Evolutionary conservation across 2,113 vertebrate species (phyloP), one percentile per base, ranked within the genome.

Genomic region (Aplodontia rufa): DNA sequence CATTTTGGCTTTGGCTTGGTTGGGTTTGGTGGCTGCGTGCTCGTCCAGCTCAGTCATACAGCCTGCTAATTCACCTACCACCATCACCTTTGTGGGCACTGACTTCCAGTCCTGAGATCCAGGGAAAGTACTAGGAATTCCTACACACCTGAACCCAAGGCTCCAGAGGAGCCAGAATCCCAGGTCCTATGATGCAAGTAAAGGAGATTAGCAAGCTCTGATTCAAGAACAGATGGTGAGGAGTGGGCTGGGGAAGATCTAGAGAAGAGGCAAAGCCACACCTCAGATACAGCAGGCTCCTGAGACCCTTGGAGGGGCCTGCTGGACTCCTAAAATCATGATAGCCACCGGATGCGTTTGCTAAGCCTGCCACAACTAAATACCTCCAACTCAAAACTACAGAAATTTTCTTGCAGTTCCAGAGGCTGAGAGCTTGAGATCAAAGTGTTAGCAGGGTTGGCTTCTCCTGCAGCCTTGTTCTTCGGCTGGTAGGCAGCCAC

Each of bases 401-500:
- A 84, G 35, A n/a, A 6, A 26, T 8, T 53, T 32, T 24, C 35
- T 17, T 51, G 8, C 35, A 64, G 2, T 66, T 80, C n/a, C n/a
- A 13, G 22, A 90, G 19, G 17, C 51, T 11, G 6, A 22, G 64
- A 49, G 5, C 71, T 35, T 2, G 19, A 53, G 42, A 20, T 40
- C 5, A 45, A 49, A 26, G 30, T 51, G 0, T 49, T 20, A 12
- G 2, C 7, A 32, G 20, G 40, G 32, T 5, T 51, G n/a, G 16
- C 14, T 47, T 86, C 76, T 62, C 60, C 71, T 9, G 51, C 66
- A 9, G 37, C 7, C 42, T 53, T 6, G 62, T 32, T 24, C 7
- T 32, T 64, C 32, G 17, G n/a, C 53, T 35, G 13, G 0, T 1
- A n/a, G 7, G 12, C 0, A 8, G 5, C 45, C 0, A 1, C 37